Conservation (phyloP, 2,888 invertebrate genomes). For the Dendrolimus pini region DNA sequence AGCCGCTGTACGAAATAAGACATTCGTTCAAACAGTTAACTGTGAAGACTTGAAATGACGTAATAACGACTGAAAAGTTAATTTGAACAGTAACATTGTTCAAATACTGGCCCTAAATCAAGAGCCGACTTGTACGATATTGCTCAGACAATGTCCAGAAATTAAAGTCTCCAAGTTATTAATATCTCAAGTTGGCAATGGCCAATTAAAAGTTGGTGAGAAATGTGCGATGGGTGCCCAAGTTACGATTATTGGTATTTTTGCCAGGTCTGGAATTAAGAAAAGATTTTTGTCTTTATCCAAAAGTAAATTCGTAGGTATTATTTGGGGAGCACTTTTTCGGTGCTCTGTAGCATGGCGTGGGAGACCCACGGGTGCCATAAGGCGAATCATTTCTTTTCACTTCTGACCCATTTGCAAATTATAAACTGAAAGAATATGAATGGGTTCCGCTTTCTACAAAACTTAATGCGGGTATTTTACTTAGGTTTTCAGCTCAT, state of each 20-base stretch:
- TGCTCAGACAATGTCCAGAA: conserved; percentile 34
- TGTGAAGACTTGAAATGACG: neutral
- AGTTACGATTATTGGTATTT: conserved; percentile 48
- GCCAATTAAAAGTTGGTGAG: conserved; percentile 61
- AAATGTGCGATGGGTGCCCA: conserved; percentile 40
- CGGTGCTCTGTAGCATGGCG: too few species aligned
- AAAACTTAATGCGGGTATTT: too few species aligned
- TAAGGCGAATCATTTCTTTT: too few species aligned
- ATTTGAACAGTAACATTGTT: conserved; percentile 1
- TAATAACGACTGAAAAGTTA: neutral
- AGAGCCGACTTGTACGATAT: conserved; percentile 20
- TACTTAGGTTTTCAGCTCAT: too few species aligned
- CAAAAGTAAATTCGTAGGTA: too few species aligned
- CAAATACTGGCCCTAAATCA: conserved; percentile 19
- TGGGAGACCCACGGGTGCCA: too few species aligned
- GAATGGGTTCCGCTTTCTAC: too few species aligned
- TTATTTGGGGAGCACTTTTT: too few species aligned
- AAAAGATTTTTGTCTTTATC: too few species aligned
- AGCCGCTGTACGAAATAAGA: neutral
- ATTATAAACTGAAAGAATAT: too few species aligned
- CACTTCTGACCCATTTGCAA: too few species aligned
- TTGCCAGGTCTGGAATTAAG: conserved; percentile 9
- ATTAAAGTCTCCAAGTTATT: conserved; percentile 51
- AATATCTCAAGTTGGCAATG: conserved; percentile 58
- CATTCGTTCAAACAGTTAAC: neutral